Evolutionary conservation across 2,888 invertebrate species (phyloP).

Genomic region (Globia sparganii): DNA sequence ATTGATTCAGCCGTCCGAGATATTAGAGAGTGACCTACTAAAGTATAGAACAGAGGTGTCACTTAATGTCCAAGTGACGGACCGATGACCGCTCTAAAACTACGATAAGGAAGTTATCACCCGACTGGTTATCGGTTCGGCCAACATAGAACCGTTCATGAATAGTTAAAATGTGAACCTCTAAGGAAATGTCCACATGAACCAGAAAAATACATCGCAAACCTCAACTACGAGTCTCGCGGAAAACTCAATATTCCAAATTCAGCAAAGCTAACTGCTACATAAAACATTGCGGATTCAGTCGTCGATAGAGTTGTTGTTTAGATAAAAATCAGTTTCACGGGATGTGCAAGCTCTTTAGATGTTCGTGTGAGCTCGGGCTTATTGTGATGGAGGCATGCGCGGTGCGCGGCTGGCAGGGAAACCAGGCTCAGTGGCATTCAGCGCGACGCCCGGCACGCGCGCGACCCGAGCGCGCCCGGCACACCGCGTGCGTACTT

Average conservation of each 20-base stretch:
- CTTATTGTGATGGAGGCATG: constrained; percentile 85
- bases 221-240: constrained; percentile 44
- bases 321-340: constrained; percentile 82
- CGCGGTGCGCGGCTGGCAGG: constrained; percentile 78
- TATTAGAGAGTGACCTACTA: constrained; percentile 36
- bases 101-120: constrained; percentile 81
- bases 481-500: constrained; percentile 74
- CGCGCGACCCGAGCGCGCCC: constrained; percentile 70
- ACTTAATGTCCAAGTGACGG: constrained; percentile 57
- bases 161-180: constrained; percentile 81
- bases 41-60: constrained; percentile 30
- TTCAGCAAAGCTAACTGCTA: constrained; percentile 65
- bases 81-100: constrained; percentile 74
- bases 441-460: constrained; percentile 77
- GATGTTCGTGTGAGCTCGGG: constrained; percentile 83
- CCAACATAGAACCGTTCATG: constrained; percentile 81
- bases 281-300: constrained; percentile 66
- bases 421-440: constrained; percentile 78
- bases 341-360: constrained; percentile 77
- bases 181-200: constrained; percentile 72
- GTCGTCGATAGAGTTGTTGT: constrained; percentile 75
- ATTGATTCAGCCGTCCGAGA: constrained; percentile 34
- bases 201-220: constrained; percentile 52
- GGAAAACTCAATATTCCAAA: constrained; percentile 65
- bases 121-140: constrained; percentile 77